Evolutionary conservation across 1,140 invertebrate species (phyloP).

Genomic region (Panagrolaimus sp.): DNA sequence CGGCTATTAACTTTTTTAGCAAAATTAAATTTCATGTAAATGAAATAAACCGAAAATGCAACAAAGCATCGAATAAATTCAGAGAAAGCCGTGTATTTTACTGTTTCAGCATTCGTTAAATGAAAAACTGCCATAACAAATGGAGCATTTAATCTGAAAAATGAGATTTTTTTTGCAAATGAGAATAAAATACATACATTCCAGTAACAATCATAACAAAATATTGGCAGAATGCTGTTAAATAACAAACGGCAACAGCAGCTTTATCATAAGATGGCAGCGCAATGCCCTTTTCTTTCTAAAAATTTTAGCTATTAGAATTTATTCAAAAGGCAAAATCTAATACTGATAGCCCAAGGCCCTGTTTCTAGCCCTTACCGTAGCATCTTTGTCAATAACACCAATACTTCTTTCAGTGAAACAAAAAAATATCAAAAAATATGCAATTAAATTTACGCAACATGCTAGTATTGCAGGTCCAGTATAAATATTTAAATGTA

Average conservation of each 20-base stretch:
- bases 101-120: background rate
- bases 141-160: conserved; percentile 20
- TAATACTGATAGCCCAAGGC: too few species aligned
- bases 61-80: conserved; percentile 12
- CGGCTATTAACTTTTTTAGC: background rate
- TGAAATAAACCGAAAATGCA: conserved; percentile 27
- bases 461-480: background rate
- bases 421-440: background rate
- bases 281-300: background rate
- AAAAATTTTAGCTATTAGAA: too few species aligned
- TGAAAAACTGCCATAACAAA: conserved; percentile 25
- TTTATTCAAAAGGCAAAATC: too few species aligned
- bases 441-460: background rate
- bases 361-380: background rate
- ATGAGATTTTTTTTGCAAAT: background rate
- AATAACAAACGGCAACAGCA: background rate
- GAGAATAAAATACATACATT: background rate
- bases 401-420: conserved; percentile 1
- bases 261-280: background rate
- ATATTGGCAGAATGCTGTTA: background rate
- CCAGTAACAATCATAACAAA: background rate
- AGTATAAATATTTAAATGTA: background rate
- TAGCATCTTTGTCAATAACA: background rate
- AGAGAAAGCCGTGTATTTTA: background rate
- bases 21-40: conserved; percentile 30